Evolutionary conservation across 2,888 invertebrate species (phyloP).

Genomic region (Papilio elwesi): DNA sequence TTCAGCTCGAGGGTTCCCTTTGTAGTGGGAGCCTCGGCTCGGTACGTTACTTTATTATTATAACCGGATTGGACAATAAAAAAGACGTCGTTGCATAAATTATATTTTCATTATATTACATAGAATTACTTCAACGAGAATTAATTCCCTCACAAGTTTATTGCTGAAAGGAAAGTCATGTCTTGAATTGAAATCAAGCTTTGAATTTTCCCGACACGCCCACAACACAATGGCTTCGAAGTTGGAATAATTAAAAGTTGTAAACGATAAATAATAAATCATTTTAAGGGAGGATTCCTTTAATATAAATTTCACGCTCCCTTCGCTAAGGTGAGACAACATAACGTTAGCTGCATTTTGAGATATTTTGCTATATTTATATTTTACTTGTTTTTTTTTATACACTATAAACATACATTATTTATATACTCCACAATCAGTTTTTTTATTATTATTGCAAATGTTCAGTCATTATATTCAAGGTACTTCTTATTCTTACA

Average conservation of each 20-base stretch:
- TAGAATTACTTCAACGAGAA: conserved; percentile 19
- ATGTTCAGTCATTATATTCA: too few relatives aligned
- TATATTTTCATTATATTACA: conserved; percentile 4
- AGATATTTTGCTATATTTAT: background rate
- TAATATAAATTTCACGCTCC: conserved; percentile 8
- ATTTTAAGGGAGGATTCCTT: conserved; percentile 11
- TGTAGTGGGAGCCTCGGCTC: too few relatives aligned
- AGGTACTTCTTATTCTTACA: too few relatives aligned
- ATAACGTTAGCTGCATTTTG: too few relatives aligned
- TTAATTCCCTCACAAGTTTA: conserved; percentile 16
- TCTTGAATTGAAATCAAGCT: conserved; percentile 20
- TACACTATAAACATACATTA: background rate
- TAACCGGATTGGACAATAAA: too few relatives aligned
- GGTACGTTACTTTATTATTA: too few relatives aligned
- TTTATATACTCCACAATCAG: too few relatives aligned
- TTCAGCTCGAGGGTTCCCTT: too few relatives aligned
- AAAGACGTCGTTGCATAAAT: background rate
- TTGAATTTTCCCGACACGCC: conserved; percentile 24
- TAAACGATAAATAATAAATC: conserved; percentile 36
- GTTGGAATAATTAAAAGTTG: conserved; percentile 38
- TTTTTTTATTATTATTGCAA: too few relatives aligned
- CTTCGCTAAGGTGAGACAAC: too few relatives aligned
- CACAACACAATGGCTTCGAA: conserved; percentile 25
- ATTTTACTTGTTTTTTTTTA: too few relatives aligned
- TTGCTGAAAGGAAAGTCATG: conserved; percentile 17